Conservation (phyloP, 2,797 vertebrate genomes). For the Rallus crepitans region DNA sequence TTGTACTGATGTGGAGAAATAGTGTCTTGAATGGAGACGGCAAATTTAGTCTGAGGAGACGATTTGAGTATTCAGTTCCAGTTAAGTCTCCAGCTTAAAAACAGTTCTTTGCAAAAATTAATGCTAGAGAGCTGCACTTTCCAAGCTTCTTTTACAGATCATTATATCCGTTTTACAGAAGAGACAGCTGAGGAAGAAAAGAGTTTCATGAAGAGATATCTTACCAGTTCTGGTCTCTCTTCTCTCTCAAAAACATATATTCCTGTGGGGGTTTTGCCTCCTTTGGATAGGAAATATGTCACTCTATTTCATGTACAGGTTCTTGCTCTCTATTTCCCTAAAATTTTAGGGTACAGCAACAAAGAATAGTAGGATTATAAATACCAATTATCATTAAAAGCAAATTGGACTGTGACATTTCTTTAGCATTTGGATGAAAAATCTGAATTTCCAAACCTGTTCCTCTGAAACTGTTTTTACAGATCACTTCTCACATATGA, state of each 20-base stretch:
- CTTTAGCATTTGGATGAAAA: background rate
- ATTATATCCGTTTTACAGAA: background rate
- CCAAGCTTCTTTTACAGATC: background rate
- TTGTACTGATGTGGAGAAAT: background rate
- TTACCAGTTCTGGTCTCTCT: background rate
- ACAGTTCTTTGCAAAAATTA: background rate
- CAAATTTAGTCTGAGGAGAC: background rate
- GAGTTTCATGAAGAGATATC: background rate
- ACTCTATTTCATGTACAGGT: background rate
- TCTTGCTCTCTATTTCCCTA: background rate
- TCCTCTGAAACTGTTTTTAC: background rate
- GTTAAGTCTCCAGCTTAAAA: background rate
- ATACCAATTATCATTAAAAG: background rate
- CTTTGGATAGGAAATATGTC: background rate
- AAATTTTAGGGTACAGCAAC: background rate
- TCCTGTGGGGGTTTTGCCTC: background rate
- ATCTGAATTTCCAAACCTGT: background rate
- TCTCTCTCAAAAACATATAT: background rate
- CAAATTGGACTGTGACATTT: background rate
- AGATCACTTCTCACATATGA: background rate
- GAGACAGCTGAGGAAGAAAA: background rate
- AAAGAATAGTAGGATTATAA: background rate
- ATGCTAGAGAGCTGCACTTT: background rate
- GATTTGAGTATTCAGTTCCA: background rate
- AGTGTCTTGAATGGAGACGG: background rate